Evolutionary conservation across 1,140 invertebrate genomes (phyloP).

Genomic region (Drosophila ohnishii): DNA sequence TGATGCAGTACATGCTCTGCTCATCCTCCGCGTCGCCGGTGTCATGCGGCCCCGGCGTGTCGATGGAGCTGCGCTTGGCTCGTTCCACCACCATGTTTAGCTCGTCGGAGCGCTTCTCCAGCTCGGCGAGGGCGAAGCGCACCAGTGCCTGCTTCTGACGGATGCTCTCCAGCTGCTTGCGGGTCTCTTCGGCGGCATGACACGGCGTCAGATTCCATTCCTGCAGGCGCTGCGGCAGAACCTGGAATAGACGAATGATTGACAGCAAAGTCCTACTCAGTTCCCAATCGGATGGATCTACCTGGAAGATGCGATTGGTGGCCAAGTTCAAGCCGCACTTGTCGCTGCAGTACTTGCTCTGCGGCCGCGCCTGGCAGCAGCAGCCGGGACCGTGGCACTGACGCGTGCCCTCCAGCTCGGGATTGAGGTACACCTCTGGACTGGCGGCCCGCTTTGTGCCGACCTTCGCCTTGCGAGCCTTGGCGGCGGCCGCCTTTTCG

Average conservation of each 20-base stretch:
- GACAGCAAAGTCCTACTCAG: neutral
- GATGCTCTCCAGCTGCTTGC: conserved; percentile 91
- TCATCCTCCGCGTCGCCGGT: conserved; percentile 87
- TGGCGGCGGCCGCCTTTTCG: conserved; percentile 55
- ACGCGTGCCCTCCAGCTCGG: conserved; percentile 83
- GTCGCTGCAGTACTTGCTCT: conserved; percentile 98
- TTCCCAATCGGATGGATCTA: conserved; percentile 72
- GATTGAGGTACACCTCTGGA: conserved; percentile 84
- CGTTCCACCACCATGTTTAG: conserved; percentile 92
- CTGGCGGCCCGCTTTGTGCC: conserved; percentile 83
- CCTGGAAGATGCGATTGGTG: conserved; percentile 91
- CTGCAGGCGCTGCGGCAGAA: conserved; percentile 95
- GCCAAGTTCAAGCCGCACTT: conserved; percentile 96
- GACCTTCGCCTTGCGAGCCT: conserved; percentile 81
- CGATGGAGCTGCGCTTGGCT: conserved; percentile 88
- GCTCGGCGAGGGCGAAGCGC: conserved; percentile 88
- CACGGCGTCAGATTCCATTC: conserved; percentile 96
- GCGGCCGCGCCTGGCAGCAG: conserved; percentile 88
- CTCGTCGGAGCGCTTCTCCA: conserved; percentile 90
- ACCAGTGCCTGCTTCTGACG: conserved; percentile 91
- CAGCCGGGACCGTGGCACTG: conserved; percentile 98
- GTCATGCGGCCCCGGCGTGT: conserved; percentile 86
- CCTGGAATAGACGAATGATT: conserved; percentile 51
- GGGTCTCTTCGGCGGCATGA: conserved; percentile 93
- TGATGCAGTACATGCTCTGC: conserved; percentile 96